Evolutionary conservation across 2,888 invertebrate species (phyloP).

Genomic region (Parelbella ahira): DNA sequence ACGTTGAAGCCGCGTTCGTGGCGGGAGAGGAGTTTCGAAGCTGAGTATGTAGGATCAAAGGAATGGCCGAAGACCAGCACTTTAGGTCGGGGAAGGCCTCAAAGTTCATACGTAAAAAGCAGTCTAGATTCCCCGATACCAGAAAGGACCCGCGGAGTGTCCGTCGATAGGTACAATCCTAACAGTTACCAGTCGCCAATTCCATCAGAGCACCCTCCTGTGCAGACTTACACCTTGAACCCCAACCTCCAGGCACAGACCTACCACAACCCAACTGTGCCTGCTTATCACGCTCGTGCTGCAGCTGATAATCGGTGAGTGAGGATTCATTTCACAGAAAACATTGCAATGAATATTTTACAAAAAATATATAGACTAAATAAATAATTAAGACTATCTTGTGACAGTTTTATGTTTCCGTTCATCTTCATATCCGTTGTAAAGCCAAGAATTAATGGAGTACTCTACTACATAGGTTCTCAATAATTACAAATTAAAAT

Average conservation of each 20-base stretch:
- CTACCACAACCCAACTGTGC: slow-evolving; percentile 69
- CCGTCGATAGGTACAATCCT: slow-evolving; percentile 72
- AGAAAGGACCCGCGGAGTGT: slow-evolving; percentile 64
- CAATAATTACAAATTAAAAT: no score
- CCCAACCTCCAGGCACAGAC: slow-evolving; percentile 53
- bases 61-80: slow-evolving; percentile 69
- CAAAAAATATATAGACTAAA: slow-evolving; percentile 5
- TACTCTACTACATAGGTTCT: no score
- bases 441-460: no score
- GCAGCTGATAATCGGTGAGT: slow-evolving; percentile 73
- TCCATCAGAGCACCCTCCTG: slow-evolving; percentile 64
- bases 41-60: slow-evolving; percentile 61
- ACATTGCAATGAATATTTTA: no score
- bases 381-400: no score
- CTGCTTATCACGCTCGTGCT: slow-evolving; percentile 71
- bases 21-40: slow-evolving; percentile 71
- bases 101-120: slow-evolving; percentile 55
- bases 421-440: no score
- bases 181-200: slow-evolving; percentile 63
- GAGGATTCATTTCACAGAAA: no score
- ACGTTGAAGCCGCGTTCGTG: slow-evolving; percentile 67
- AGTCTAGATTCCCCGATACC: slow-evolving; percentile 45
- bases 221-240: slow-evolving; percentile 70
- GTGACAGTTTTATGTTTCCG: no score
- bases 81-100: slow-evolving; percentile 63